Evolutionary conservation across 2,888 invertebrate genomes (phyloP).

Genomic region (Oscheius myriophilus): DNA sequence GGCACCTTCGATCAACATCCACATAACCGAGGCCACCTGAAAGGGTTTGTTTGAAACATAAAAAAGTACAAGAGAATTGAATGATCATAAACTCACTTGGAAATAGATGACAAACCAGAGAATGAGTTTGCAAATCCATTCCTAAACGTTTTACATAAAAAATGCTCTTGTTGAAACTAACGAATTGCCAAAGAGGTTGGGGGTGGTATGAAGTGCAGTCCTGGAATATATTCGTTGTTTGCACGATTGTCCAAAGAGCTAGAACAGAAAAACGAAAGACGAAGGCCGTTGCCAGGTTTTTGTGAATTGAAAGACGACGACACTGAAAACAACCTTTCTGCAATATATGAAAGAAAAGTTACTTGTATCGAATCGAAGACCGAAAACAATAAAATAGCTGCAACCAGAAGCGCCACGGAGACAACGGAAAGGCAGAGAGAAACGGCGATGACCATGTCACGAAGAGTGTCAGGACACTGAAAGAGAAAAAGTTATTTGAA

Average conservation of each 20-base stretch:
- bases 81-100: constrained; percentile 36
- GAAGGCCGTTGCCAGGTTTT: constrained; percentile 73
- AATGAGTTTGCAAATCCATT: constrained; percentile 75
- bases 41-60: background rate
- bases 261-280: constrained; percentile 72
- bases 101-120: constrained; percentile 75
- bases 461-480: constrained; percentile 67
- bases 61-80: background rate
- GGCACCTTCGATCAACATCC: constrained; percentile 76
- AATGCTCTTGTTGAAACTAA: constrained; percentile 28
- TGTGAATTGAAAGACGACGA: constrained; percentile 54
- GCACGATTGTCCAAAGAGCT: constrained; percentile 67
- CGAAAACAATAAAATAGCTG: constrained; percentile 68
- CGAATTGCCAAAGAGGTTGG: constrained; percentile 53
- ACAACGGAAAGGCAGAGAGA: constrained; percentile 66
- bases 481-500: constrained; percentile 15
- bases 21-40: constrained; percentile 75
- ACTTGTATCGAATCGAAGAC: constrained; percentile 68
- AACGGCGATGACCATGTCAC: constrained; percentile 66
- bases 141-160: constrained; percentile 70
- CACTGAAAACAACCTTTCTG: constrained; percentile 33
- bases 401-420: constrained; percentile 65
- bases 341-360: background rate
- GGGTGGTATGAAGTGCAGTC: constrained; percentile 66
- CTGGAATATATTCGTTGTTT: constrained; percentile 62